Conservation (phyloP, 2,888 invertebrate genomes). For the Philaethria dido region DNA sequence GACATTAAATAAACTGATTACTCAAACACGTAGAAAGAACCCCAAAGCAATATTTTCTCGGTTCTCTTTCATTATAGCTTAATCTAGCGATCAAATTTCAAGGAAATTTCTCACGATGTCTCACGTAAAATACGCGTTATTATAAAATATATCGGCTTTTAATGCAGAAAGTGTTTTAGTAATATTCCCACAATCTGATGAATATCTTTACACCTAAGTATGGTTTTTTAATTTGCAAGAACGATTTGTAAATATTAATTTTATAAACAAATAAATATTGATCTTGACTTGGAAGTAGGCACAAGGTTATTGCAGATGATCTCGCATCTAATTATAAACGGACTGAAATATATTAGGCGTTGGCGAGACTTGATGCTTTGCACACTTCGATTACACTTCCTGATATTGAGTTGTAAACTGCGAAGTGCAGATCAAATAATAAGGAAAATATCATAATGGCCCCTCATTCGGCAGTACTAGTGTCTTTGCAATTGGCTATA, state of each 20-base stretch:
- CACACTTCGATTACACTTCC: conserved; percentile 34
- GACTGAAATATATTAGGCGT: conserved; percentile 43
- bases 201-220: background rate
- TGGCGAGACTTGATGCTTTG: conserved; percentile 34
- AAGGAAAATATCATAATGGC: conserved; percentile 13
- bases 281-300: conserved; percentile 41
- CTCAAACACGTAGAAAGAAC: conserved; percentile 4
- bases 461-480: conserved; percentile 10
- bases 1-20: conserved; percentile 18
- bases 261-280: conserved; percentile 36
- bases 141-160: background rate
- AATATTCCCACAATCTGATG: background rate
- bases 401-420: conserved; percentile 18
- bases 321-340: conserved; percentile 45
- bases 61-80: background rate
- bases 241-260: background rate
- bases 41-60: conserved; percentile 12
- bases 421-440: background rate
- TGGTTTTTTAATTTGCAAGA: background rate
- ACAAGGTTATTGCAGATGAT: conserved; percentile 44
- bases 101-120: conserved; percentile 1
- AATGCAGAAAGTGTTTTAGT: background rate
- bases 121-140: background rate
- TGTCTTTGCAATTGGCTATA: conserved; percentile 15
- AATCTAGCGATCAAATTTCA: background rate